Percentiles rank a stretch among this genome's conserved stretches.
These are phyloP conservation scores for Nomada lathburiana DNA, from an alignment of 2,888 invertebrate genomes.

Conservation along the genomic window DNA sequence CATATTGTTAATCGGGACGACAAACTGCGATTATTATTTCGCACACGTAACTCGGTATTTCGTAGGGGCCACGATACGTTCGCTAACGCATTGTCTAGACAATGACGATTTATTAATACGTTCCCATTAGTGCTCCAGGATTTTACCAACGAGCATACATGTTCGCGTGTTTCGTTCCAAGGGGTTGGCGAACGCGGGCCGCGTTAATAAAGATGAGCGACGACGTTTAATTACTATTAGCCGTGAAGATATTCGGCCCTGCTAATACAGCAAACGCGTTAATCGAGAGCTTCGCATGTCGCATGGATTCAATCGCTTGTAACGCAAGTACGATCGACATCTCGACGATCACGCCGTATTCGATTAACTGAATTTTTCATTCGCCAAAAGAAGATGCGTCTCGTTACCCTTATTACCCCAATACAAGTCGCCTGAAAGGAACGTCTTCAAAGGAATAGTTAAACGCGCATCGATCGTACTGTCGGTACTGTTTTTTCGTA, in stretches of 20 bases:
- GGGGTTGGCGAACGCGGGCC: conserved; percentile 8
- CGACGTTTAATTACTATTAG: conserved; percentile 68
- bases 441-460: too few relatives aligned
- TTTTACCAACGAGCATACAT: conserved; percentile 9
- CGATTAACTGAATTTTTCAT: too few relatives aligned
- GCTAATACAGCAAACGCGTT: conserved; percentile 38
- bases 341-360: neutral
- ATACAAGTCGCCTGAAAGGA: too few relatives aligned
- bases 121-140: conserved; percentile 30
- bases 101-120: conserved; percentile 40
- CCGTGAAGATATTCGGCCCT: conserved; percentile 50
- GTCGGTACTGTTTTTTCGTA: too few relatives aligned
- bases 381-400: too few relatives aligned
- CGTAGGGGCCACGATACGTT: neutral
- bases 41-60: too few relatives aligned
- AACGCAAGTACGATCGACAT: conserved; percentile 35
- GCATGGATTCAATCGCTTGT: conserved; percentile 52
- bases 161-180: conserved; percentile 16
- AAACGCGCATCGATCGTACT: too few relatives aligned
- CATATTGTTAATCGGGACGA: too few relatives aligned
- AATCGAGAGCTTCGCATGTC: conserved; percentile 56
- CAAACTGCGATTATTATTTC: too few relatives aligned
- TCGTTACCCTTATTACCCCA: too few relatives aligned
- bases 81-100: neutral
- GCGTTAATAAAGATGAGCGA: conserved; percentile 70